Evolutionary conservation across 2,797 vertebrate genomes (phyloP).

Genomic region (Leuciscus waleckii): DNA sequence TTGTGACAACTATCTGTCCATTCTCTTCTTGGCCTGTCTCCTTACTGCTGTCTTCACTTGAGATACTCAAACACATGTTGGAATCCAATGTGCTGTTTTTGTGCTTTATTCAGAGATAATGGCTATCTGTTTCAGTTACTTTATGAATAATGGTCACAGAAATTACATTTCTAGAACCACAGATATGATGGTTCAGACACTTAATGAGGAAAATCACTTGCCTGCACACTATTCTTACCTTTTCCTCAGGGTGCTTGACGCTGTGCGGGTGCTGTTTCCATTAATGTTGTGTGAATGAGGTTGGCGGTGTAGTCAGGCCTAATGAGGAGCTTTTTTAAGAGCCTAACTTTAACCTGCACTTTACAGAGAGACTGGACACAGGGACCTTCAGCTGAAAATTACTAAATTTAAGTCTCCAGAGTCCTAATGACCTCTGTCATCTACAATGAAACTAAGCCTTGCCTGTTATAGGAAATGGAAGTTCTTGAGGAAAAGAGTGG

Average conservation of each 20-base stretch:
- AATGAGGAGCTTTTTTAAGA: conserved; percentile 55
- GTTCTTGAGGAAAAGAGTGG: conserved; percentile 17
- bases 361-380: conserved; percentile 6
- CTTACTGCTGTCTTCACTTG: conserved; percentile 3
- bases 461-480: neutral
- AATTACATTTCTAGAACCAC: neutral
- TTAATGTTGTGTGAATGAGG: conserved; percentile 35
- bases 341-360: conserved; percentile 31
- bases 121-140: conserved; percentile 7
- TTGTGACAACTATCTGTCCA: conserved; percentile 4
- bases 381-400: conserved; percentile 31
- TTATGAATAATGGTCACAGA: neutral
- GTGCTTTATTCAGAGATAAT: neutral
- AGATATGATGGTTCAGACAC: neutral
- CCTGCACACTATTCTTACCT: conserved; percentile 22
- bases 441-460: conserved; percentile 1
- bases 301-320: conserved; percentile 25
- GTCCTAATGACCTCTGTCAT: conserved; percentile 20
- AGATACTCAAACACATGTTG: neutral
- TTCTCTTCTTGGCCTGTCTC: conserved; percentile 13
- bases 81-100: neutral
- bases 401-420: neutral
- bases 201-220: conserved; percentile 30
- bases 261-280: conserved; percentile 26
- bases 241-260: conserved; percentile 42